A percentile compares a stretch with the other conserved stretches of the same genome.
Evolutionary conservation across 1,140 invertebrate species (phyloP).

Genomic region (Drosophila baimaii): DNA sequence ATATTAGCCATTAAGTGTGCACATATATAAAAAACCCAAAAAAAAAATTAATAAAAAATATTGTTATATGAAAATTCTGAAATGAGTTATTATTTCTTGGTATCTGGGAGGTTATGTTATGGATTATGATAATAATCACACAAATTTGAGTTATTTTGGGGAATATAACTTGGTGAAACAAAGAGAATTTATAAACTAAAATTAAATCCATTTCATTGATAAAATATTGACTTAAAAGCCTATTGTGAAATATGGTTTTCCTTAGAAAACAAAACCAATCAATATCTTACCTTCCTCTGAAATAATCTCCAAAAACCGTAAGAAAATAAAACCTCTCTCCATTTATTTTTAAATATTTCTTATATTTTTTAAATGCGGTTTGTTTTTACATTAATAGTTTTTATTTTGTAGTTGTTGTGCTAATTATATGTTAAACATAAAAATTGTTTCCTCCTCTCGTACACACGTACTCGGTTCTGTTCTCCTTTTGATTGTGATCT

Average conservation of each 20-base stretch:
- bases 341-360: constrained; percentile 64
- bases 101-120: not conserved
- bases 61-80: not conserved
- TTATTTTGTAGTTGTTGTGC: constrained; percentile 80
- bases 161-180: fast-evolving
- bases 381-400: constrained; percentile 80
- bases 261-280: not conserved
- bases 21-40: constrained; percentile 27
- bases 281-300: not conserved
- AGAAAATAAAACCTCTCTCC: not conserved
- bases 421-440: constrained; percentile 79
- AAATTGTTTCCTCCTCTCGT: constrained; percentile 50
- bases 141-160: not conserved
- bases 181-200: not conserved
- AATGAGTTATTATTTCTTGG: not conserved
- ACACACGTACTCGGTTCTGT: constrained; percentile 45
- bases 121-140: not conserved
- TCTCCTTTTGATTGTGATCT: constrained; percentile 74
- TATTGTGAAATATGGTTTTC: not conserved
- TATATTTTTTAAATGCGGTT: constrained; percentile 69
- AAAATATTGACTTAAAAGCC: not conserved
- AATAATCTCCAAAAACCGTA: not conserved
- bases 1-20: constrained; percentile 11
- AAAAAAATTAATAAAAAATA: constrained; percentile 19
- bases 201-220: not conserved